Evolutionary conservation across 2,888 invertebrate species (phyloP).

Genomic region (Sepiola atlantica): DNA sequence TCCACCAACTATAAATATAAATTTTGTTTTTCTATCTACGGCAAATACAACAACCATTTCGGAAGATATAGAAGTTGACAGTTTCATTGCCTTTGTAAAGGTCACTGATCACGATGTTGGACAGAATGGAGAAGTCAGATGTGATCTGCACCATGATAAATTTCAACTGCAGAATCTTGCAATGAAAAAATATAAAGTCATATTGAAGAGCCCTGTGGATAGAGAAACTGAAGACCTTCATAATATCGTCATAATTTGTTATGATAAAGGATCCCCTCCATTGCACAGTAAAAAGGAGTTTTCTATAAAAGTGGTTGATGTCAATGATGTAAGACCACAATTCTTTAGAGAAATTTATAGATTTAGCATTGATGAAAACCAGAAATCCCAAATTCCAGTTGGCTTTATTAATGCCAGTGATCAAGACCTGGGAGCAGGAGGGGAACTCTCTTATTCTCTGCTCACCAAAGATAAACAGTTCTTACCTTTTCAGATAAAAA

Average conservation of each 20-base stretch:
- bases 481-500: background rate
- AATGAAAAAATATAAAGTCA: background rate
- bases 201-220: background rate
- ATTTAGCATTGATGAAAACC: background rate
- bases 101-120: background rate
- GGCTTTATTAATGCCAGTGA: background rate
- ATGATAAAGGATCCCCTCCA: conserved; percentile 6
- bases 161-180: background rate
- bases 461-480: background rate
- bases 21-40: too few species aligned
- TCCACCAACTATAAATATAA: too few species aligned
- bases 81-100: background rate
- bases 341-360: background rate
- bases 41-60: too few species aligned
- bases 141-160: conserved; percentile 9
- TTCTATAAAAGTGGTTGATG: background rate
- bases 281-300: background rate
- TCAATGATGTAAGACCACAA: background rate
- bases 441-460: background rate
- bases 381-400: conserved; percentile 13
- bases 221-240: background rate
- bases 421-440: background rate
- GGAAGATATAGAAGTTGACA: background rate
- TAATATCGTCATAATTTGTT: background rate
- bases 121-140: background rate